A percentile compares a stretch with the other conserved stretches of the same genome.
Conservation (phyloP, 2,797 vertebrate species). For the Parambassis ranga region DNA sequence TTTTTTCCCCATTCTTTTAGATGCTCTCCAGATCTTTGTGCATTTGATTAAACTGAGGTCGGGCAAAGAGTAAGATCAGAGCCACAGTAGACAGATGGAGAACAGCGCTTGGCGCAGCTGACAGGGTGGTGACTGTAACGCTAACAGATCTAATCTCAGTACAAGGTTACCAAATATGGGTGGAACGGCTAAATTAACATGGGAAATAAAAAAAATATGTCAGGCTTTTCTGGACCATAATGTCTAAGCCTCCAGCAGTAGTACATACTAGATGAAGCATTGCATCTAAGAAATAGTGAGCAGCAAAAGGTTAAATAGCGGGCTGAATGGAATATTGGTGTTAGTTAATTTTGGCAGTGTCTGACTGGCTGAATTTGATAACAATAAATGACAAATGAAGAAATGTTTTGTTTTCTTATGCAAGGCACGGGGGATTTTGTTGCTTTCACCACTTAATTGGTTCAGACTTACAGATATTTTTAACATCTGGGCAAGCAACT, state of each 20-base stretch:
- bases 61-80: background rate
- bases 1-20: background rate
- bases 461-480: too few species aligned
- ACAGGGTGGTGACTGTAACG: background rate
- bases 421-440: too few species aligned
- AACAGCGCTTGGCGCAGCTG: conserved; percentile 12
- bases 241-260: background rate
- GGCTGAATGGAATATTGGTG: background rate
- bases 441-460: too few species aligned
- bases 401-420: conserved; percentile 5
- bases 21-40: conserved; percentile 3
- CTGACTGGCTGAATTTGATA: conserved; percentile 6
- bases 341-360: background rate
- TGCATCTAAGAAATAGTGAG: background rate
- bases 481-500: too few species aligned
- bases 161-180: conserved; percentile 7
- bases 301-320: background rate
- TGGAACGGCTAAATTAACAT: conserved; percentile 12
- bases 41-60: background rate
- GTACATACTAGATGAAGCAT: background rate
- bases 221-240: background rate
- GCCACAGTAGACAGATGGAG: conserved; percentile 9
- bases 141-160: conserved; percentile 10
- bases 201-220: background rate
- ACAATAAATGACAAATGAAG: conserved; percentile 8